A percentile compares a stretch with the other conserved stretches of the same genome.
Conservation (phyloP, 1,140 invertebrate species). For the Triops cancriformis region DNA sequence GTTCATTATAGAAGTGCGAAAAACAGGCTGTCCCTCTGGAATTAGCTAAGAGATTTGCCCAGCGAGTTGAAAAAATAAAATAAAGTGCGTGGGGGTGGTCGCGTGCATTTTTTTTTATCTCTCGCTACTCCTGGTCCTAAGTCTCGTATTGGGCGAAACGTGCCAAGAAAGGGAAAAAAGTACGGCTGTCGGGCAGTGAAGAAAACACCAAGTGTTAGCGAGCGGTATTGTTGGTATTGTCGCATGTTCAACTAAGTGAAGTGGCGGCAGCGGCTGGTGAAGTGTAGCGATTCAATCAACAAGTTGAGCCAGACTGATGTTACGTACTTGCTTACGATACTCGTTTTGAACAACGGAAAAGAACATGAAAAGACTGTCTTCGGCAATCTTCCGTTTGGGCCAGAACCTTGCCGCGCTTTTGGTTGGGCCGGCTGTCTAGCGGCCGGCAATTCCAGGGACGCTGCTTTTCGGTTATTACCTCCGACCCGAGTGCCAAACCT, state of each 20-base stretch:
- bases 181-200: background rate
- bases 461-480: background rate
- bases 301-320: background rate
- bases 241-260: background rate
- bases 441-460: background rate
- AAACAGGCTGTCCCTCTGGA: slow-evolving; percentile 4
- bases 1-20: slow-evolving; percentile 9
- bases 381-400: background rate
- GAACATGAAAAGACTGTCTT: background rate
- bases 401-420: background rate
- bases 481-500: background rate
- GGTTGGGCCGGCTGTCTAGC: background rate
- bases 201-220: background rate
- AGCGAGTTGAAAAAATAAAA: background rate
- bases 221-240: background rate
- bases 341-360: background rate
- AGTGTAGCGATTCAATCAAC: slow-evolving; percentile 2
- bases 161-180: background rate
- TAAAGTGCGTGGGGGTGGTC: background rate
- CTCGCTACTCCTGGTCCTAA: background rate
- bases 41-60: slow-evolving; percentile 13
- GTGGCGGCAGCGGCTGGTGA: background rate
- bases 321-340: background rate
- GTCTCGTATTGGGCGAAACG: background rate
- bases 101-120: background rate